These are phyloP conservation scores for Miichthys miiuy DNA, from an alignment of 2,797 vertebrate genomes.

Conservation along the genomic window DNA sequence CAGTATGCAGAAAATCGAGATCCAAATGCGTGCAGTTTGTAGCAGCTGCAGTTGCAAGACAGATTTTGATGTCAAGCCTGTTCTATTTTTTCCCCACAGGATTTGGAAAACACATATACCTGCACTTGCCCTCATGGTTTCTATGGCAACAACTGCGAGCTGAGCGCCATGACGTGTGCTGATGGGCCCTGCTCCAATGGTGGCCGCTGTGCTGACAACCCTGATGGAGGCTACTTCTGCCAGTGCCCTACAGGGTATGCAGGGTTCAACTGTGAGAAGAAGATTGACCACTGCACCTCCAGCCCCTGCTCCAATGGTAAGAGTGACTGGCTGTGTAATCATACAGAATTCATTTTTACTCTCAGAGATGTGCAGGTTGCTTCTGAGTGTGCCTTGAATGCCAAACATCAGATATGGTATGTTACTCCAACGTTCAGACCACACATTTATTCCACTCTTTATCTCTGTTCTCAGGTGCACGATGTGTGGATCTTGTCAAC, in stretches of 20 bases:
- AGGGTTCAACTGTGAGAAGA: slow-evolving; percentile 98
- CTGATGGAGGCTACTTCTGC: slow-evolving; percentile 94
- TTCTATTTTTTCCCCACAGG: slow-evolving; percentile 78
- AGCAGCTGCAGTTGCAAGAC: slow-evolving; percentile 6
- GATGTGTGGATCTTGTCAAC: slow-evolving; percentile 93
- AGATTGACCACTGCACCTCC: slow-evolving; percentile 94
- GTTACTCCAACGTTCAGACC: not conserved
- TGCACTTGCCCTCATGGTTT: slow-evolving; percentile 95
- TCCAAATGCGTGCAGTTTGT: not conserved
- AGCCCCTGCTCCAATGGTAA: slow-evolving; percentile 94
- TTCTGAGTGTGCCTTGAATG: not conserved
- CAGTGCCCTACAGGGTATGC: slow-evolving; percentile 93
- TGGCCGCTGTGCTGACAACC: slow-evolving; percentile 92
- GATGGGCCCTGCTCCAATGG: slow-evolving; percentile 96
- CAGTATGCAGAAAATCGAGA: not conserved
- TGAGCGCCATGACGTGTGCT: slow-evolving; percentile 95
- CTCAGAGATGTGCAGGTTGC: not conserved
- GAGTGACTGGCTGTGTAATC: slow-evolving; percentile 7
- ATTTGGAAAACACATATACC: slow-evolving; percentile 92
- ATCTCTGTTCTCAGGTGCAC: slow-evolving; percentile 88
- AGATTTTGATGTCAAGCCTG: slow-evolving; percentile 31
- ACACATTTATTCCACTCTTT: not conserved
- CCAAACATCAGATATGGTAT: not conserved
- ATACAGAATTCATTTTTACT: not conserved
- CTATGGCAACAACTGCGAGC: slow-evolving; percentile 94